Evolutionary conservation across 2,113 vertebrate genomes (phyloP).

Genomic region (Macroglossus sobrinus): DNA sequence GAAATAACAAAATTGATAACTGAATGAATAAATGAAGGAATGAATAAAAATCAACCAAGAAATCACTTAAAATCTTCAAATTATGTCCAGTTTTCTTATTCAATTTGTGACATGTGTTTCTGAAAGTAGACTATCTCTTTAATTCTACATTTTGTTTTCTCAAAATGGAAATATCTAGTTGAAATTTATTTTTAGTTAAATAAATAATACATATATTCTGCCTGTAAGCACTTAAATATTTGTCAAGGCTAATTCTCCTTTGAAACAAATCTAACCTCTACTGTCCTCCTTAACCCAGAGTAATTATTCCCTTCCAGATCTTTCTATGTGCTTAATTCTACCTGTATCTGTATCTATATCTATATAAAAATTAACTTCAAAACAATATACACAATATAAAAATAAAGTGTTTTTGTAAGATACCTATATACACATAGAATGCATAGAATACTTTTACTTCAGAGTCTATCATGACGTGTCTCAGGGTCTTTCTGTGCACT

Average conservation of each 20-base stretch:
- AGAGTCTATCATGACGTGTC: not conserved
- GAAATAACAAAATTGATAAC: not conserved
- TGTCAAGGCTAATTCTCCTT: not conserved
- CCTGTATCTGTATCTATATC: not conserved
- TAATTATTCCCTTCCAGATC: not conserved
- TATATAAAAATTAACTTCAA: not conserved
- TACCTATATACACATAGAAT: not conserved
- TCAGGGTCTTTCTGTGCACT: not conserved
- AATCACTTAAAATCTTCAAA: not conserved
- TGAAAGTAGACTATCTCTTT: not conserved
- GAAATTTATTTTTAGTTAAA: not conserved
- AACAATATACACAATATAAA: not conserved
- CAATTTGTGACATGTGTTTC: not conserved
- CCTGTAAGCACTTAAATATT: not conserved
- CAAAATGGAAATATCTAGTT: not conserved
- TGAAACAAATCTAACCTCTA: not conserved
- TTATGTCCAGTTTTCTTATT: not conserved
- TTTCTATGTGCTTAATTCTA: not conserved
- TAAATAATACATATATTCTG: not conserved
- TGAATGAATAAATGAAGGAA: not conserved
- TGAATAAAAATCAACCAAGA: not conserved
- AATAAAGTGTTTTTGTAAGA: not conserved
- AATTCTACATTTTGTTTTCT: not conserved
- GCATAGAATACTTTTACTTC: not conserved
- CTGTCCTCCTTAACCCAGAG: not conserved